Percentiles rank a stretch among this genome's conserved stretches.
Evolutionary conservation across 2,888 invertebrate species (phyloP).

Genomic region (Eupithecia subumbrata): DNA sequence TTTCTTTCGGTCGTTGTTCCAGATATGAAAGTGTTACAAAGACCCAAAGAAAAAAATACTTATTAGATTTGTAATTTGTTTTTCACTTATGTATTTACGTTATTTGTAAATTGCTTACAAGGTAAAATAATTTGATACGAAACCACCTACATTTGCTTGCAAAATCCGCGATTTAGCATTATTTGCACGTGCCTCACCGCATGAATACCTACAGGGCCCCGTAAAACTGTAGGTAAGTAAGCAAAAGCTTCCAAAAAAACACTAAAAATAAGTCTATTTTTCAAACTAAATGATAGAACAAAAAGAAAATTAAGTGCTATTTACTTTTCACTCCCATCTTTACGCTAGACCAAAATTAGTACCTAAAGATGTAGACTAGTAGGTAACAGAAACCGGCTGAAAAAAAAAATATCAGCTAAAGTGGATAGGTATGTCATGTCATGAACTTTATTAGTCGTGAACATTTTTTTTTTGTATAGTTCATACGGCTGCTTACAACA

Average conservation of each 20-base stretch:
- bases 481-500: no score
- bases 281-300: background rate
- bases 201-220: constrained; percentile 5
- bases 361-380: no score
- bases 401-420: no score
- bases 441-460: no score
- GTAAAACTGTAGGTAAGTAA: background rate
- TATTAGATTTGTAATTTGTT: background rate
- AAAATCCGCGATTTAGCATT: constrained; percentile 31
- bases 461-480: no score
- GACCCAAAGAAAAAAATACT: background rate
- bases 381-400: no score
- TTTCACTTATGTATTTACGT: constrained; percentile 7
- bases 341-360: no score
- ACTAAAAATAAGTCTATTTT: background rate
- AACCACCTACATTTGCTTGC: constrained; percentile 34
- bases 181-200: constrained; percentile 31
- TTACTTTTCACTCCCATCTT: no score
- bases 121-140: constrained; percentile 28
- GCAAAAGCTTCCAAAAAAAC: background rate
- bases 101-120: constrained; percentile 28
- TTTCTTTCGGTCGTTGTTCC: constrained; percentile 27
- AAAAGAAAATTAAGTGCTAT: no score
- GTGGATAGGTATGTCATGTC: no score
- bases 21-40: constrained; percentile 6